A percentile compares a stretch with the other conserved stretches of the same genome.
These are phyloP conservation scores for Synanthedon tipuliformis DNA, from an alignment of 2,888 invertebrate genomes.

Conservation along the genomic window DNA sequence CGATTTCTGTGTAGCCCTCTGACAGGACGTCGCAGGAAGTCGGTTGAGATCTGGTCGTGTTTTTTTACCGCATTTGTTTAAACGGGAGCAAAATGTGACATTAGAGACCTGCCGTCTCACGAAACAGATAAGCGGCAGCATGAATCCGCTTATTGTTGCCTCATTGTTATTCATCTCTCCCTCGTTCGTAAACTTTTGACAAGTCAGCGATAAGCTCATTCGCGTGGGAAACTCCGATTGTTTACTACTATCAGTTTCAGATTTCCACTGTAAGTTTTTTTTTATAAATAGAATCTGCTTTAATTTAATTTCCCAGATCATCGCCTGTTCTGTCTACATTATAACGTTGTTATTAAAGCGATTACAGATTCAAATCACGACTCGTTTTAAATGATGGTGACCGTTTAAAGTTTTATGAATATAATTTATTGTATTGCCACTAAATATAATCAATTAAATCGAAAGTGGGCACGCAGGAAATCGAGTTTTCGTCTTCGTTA, in stretches of 20 bases:
- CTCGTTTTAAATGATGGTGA: constrained; percentile 27
- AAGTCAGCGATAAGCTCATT: constrained; percentile 18
- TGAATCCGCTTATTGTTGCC: constrained; percentile 50
- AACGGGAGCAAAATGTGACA: constrained; percentile 50
- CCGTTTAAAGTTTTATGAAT: constrained; percentile 33
- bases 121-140: constrained; percentile 34
- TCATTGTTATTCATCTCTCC: constrained; percentile 13
- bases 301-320: not conserved
- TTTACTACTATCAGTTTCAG: not conserved
- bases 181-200: constrained; percentile 29
- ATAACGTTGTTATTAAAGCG: not conserved
- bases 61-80: constrained; percentile 53
- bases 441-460: constrained; percentile 41
- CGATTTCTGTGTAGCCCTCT: constrained; percentile 25
- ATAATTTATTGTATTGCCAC: constrained; percentile 33
- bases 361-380: constrained; percentile 32
- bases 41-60: constrained; percentile 61
- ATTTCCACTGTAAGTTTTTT: not conserved
- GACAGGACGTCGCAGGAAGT: constrained; percentile 53
- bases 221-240: constrained; percentile 8
- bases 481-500: constrained; percentile 28
- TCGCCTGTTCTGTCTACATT: not conserved
- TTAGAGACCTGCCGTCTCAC: constrained; percentile 41
- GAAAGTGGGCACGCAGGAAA: constrained; percentile 46
- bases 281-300: not conserved